Percentiles rank a stretch among this genome's conserved stretches.
These are phyloP conservation scores for Myotis myotis DNA, from an alignment of 2,797 vertebrate genomes.

Conservation along the genomic window DNA sequence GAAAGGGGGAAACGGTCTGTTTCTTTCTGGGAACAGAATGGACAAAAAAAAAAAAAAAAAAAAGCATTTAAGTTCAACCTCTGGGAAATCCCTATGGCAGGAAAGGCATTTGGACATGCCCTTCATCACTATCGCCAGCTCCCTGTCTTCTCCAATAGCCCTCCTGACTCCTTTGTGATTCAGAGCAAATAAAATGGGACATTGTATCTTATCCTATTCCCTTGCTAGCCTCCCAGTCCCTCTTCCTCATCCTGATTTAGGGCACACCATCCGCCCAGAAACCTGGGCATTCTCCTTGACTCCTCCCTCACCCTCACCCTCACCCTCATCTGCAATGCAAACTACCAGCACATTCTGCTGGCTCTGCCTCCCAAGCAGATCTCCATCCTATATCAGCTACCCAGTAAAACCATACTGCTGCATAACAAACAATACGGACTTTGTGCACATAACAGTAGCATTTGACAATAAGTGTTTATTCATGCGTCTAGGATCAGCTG, in stretches of 20 bases:
- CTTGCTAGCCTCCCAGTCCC: neutral
- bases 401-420: neutral
- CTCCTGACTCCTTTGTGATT: neutral
- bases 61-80: neutral
- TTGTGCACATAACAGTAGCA: neutral
- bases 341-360: neutral
- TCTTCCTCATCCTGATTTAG: neutral
- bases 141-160: neutral
- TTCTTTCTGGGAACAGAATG: neutral
- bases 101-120: neutral
- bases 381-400: neutral
- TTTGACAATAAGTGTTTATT: neutral
- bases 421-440: neutral
- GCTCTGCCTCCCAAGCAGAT: neutral
- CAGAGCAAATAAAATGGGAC: neutral
- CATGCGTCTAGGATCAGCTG: neutral
- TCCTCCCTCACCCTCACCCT: neutral
- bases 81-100: neutral
- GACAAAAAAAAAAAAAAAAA: slow-evolving; percentile 6
- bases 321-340: neutral
- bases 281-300: too few relatives aligned
- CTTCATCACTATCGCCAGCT: accelerated
- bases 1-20: neutral
- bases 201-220: neutral
- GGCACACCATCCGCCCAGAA: neutral